These are phyloP conservation scores for Clusia tigrina DNA, from an alignment of 2,888 invertebrate species.

Conservation along the genomic window DNA sequence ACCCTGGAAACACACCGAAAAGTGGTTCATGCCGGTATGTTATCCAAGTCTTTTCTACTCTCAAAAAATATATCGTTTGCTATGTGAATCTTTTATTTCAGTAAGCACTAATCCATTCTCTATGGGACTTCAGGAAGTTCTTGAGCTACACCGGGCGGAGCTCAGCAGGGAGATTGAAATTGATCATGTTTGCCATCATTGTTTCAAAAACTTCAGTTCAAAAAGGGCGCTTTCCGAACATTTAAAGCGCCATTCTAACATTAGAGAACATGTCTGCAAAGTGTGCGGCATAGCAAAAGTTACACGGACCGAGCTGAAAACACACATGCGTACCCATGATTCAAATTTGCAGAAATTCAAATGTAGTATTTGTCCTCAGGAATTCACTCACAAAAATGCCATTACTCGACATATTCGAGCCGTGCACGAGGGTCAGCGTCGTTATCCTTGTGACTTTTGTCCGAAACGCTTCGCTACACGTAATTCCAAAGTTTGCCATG, in stretches of 20 bases:
- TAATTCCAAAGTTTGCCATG: slow-evolving; percentile 53
- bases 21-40: slow-evolving; percentile 28
- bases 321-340: slow-evolving; percentile 57
- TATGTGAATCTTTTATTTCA: neutral
- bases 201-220: slow-evolving; percentile 55
- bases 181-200: slow-evolving; percentile 48
- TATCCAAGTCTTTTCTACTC: neutral
- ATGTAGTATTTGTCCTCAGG: slow-evolving; percentile 54
- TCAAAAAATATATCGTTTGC: neutral
- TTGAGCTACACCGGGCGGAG: slow-evolving; percentile 21
- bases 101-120: slow-evolving; percentile 8
- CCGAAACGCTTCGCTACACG: slow-evolving; percentile 55
- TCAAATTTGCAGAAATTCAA: slow-evolving; percentile 56
- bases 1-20: slow-evolving; percentile 34
- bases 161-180: slow-evolving; percentile 18
- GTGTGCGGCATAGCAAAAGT: slow-evolving; percentile 59
- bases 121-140: slow-evolving; percentile 21
- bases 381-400: slow-evolving; percentile 58
- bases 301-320: slow-evolving; percentile 54
- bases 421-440: slow-evolving; percentile 56
- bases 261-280: slow-evolving; percentile 54
- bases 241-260: slow-evolving; percentile 54
- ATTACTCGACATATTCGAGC: slow-evolving; percentile 53
- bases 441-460: slow-evolving; percentile 52
- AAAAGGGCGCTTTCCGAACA: slow-evolving; percentile 57